These are phyloP conservation scores for Maniola jurtina DNA, from an alignment of 1,140 invertebrate species.

Conservation along the genomic window DNA sequence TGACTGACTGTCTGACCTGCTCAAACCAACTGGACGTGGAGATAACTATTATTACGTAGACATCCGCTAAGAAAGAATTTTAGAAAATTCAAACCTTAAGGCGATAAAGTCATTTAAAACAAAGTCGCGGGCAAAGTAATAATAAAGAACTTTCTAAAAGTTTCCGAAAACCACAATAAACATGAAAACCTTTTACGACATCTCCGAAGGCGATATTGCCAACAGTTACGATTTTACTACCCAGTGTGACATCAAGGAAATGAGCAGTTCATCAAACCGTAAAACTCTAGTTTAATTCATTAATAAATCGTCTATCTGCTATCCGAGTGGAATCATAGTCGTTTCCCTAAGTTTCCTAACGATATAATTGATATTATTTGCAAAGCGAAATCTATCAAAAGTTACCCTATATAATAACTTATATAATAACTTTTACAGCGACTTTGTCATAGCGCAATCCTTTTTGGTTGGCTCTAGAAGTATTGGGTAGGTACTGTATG, in stretches of 20 bases:
- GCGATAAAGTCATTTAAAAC: too few species aligned
- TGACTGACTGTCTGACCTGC: too few species aligned
- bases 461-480: too few species aligned
- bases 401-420: too few species aligned
- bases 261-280: constrained; percentile 26
- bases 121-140: too few species aligned
- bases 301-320: constrained; percentile 10
- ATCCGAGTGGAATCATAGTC: constrained; percentile 7
- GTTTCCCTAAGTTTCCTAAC: constrained; percentile 4
- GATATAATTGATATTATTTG: constrained; percentile 4
- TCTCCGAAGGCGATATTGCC: constrained; percentile 29
- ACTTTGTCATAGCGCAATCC: too few species aligned
- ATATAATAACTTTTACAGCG: too few species aligned
- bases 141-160: neutral
- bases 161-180: constrained; percentile 23
- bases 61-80: too few species aligned
- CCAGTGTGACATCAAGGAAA: constrained; percentile 27
- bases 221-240: constrained; percentile 25
- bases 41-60: too few species aligned
- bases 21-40: too few species aligned
- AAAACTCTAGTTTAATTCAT: constrained; percentile 17
- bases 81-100: too few species aligned
- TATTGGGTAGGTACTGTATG: too few species aligned
- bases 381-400: neutral
- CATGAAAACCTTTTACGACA: constrained; percentile 30